Evolutionary conservation across 35 echinoderm and acorn worm species (phyloP).

Genomic region (Diadema setosum): DNA sequence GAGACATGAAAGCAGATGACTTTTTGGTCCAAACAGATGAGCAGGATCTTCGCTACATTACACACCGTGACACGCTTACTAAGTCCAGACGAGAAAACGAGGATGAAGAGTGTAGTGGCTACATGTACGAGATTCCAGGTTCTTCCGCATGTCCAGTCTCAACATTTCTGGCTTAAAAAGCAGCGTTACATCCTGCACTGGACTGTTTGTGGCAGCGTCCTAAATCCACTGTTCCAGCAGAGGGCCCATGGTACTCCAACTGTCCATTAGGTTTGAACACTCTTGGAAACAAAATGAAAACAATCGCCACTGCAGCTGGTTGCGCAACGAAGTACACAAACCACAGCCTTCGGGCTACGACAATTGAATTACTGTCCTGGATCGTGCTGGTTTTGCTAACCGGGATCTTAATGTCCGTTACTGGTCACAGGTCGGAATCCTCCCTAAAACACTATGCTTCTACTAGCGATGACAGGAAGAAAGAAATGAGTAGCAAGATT

Average conservation of each 20-base stretch:
- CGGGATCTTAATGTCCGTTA: constrained; percentile 50
- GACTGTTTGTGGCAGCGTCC: constrained; percentile 31
- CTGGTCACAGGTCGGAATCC: constrained; percentile 48
- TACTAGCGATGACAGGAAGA: constrained; percentile 43
- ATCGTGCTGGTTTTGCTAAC: constrained; percentile 34
- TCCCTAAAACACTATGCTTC: constrained; percentile 45
- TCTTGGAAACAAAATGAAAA: constrained; percentile 57
- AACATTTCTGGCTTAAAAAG: neutral
- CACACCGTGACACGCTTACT: neutral
- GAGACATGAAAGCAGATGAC: constrained; percentile 35
- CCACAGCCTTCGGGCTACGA: constrained; percentile 26
- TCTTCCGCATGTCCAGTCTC: constrained; percentile 26
- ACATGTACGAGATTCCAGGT: constrained; percentile 52
- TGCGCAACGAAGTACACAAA: constrained; percentile 37
- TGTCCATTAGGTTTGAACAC: constrained; percentile 3
- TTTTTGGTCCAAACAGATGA: constrained; percentile 28
- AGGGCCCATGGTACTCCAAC: neutral
- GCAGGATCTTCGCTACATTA: constrained; percentile 24
- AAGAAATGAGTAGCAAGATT: neutral
- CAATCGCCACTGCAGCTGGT: constrained; percentile 14
- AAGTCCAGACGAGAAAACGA: constrained; percentile 24
- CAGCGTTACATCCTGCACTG: neutral
- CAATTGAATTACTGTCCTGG: constrained; percentile 21
- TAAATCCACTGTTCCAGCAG: neutral
- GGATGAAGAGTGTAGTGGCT: constrained; percentile 4